Evolutionary conservation across 1,140 invertebrate species (phyloP), one percentile per base, ranked within the genome.

Genomic region (Leucophenga varia): DNA sequence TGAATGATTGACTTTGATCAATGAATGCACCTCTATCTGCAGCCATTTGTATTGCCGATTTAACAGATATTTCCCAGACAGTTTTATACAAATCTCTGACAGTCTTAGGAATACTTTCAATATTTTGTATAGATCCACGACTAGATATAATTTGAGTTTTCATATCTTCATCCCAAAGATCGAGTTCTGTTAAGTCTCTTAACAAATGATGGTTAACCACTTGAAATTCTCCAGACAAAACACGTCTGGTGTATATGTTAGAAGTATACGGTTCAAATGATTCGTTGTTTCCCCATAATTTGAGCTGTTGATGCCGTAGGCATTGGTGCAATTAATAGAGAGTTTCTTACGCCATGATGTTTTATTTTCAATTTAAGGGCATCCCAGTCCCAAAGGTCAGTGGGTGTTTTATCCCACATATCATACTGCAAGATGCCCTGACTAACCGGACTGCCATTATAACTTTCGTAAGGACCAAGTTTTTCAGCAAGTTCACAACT

Each of bases 301-400:
- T 99, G 97, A 5, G 97, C 96, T 1, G 97, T 99, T 2, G 95
- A 98, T 10, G 97, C 96, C 10, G 97, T 99, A 2, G 97, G 97
- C 97, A 99, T 99, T 1, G 96, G 95, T 1, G 97, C 95, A 37
- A 99, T 57, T 2, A 99, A 78, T 7, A 99, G 79, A 12, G 93
- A 97, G 80, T 99, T 99, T 37, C 96, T 79, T 0, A 99, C 79
- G 18, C 97, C 97, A 79, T 94, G 81, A 75, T 92, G 82, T 8
- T 86, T 85, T 61, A 99, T 98, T 64, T 91, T 90, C 52, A 79
- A 80, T 76, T 95, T 95, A 21, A 99, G 78, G 10, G 64, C 76
- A 13, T 73, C 61, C 97, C 97, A 99, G 71, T 99, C 84, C 88
- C 93, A 96, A 6, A 95, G 78, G 63, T 87, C 77, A 30, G 91